A percentile compares a stretch with the other conserved stretches of the same genome.
phyloP scores from a whole-genome alignment of 2,113 vertebrate species.

The Mungos mungo region DNA sequence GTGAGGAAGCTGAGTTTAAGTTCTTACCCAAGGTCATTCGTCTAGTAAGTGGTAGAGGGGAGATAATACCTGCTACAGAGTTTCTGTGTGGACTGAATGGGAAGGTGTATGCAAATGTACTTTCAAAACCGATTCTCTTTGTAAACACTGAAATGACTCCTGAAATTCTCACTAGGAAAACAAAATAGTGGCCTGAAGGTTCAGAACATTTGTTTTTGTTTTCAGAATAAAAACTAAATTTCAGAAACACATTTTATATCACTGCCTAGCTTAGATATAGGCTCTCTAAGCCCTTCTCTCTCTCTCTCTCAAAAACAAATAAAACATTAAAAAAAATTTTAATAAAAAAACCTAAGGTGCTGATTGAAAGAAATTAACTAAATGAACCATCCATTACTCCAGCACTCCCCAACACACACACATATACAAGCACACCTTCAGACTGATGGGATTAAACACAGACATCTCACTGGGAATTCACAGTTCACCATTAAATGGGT shows the following conservation, averaged over 20 bases:
- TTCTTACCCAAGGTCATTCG: not conserved
- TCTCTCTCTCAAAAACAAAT: too few species aligned
- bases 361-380: too few species aligned
- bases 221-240: not conserved
- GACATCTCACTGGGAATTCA: not conserved
- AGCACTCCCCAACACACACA: too few species aligned
- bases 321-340: too few species aligned
- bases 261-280: not conserved
- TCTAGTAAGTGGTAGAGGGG: not conserved
- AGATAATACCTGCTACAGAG: not conserved
- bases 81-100: not conserved
- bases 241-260: not conserved
- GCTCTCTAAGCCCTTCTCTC: too few species aligned
- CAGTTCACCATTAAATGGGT: not conserved
- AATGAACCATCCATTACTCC: too few species aligned
- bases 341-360: too few species aligned
- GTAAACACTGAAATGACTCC: not conserved
- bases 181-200: not conserved
- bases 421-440: too few species aligned
- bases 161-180: not conserved
- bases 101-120: not conserved
- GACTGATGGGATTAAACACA: not conserved
- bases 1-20: not conserved
- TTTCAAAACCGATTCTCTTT: not conserved
- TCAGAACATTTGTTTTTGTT: not conserved